Evolutionary conservation across 2,888 invertebrate species (phyloP).

Genomic region (Quadriops clusia): DNA sequence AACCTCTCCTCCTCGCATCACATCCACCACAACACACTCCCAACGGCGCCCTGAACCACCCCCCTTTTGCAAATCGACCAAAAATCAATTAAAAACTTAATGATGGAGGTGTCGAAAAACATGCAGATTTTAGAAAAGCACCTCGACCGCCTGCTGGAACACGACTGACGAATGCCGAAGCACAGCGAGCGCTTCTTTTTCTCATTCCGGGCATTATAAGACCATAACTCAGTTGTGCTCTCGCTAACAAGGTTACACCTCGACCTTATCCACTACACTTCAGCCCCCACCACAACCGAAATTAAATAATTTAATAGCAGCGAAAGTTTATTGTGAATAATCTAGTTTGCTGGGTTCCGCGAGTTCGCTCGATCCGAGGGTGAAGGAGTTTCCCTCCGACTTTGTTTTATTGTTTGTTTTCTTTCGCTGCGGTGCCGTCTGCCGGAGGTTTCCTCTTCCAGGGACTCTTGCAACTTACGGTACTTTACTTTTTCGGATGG

Average conservation of each 20-base stretch:
- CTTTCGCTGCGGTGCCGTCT: conserved; percentile 1
- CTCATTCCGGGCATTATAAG: conserved; percentile 37
- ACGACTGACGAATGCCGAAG: conserved; percentile 33
- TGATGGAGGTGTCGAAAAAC: neutral
- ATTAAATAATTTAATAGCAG: conserved; percentile 42
- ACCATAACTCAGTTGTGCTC: conserved; percentile 38
- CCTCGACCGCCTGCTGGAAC: conserved; percentile 27
- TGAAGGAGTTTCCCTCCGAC: conserved; percentile 10
- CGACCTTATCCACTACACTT: conserved; percentile 34
- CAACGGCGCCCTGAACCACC: neutral
- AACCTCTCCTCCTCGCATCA: conserved; percentile 4
- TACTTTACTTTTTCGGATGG: too few relatives aligned
- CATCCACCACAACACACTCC: neutral
- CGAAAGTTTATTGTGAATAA: conserved; percentile 43
- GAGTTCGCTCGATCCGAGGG: conserved; percentile 8
- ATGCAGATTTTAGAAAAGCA: conserved; percentile 12
- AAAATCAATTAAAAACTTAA: conserved; percentile 1
- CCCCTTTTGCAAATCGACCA: neutral
- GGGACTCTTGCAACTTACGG: too few relatives aligned
- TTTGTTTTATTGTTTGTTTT: conserved; percentile 12
- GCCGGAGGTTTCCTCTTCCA: conserved; percentile 3
- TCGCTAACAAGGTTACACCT: conserved; percentile 40
- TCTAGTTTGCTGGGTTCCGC: conserved; percentile 33
- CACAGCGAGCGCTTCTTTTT: conserved; percentile 33
- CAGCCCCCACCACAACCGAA: conserved; percentile 33